Evolutionary conservation across 2,797 vertebrate species (phyloP).

Genomic region (Hapalemur alaotrensis): DNA sequence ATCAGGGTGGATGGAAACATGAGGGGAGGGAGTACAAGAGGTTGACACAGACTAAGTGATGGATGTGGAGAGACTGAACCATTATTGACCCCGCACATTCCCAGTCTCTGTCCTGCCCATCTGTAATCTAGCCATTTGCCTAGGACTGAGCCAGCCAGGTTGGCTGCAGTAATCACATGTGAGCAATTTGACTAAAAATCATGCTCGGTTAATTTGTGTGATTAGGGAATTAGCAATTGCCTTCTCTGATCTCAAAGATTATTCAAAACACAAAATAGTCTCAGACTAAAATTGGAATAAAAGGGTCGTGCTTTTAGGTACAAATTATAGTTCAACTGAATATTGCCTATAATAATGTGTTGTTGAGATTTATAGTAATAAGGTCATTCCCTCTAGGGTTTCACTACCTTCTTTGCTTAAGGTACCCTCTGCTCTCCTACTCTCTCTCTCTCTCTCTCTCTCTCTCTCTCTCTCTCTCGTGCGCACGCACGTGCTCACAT

Average conservation of each 20-base stretch:
- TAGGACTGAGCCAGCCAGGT: background rate
- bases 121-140: background rate
- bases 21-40: background rate
- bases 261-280: slow-evolving; percentile 49
- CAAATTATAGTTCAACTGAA: slow-evolving; percentile 57
- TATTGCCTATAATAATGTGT: slow-evolving; percentile 31
- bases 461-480: background rate
- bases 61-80: background rate
- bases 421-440: background rate
- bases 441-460: background rate
- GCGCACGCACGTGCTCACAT: background rate
- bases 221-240: slow-evolving; percentile 45
- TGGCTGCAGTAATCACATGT: background rate
- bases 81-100: background rate
- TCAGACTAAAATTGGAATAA: slow-evolving; percentile 34
- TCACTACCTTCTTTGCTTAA: slow-evolving; percentile 18
- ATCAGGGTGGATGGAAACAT: background rate
- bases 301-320: slow-evolving; percentile 36
- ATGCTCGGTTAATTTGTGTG: slow-evolving; percentile 24
- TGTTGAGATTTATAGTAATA: slow-evolving; percentile 19
- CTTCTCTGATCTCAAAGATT: slow-evolving; percentile 51
- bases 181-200: slow-evolving; percentile 20
- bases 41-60: background rate
- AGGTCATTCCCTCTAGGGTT: background rate
- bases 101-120: background rate